Evolutionary conservation across 2,888 invertebrate species (phyloP).

Genomic region (Endotricha flammealis): DNA sequence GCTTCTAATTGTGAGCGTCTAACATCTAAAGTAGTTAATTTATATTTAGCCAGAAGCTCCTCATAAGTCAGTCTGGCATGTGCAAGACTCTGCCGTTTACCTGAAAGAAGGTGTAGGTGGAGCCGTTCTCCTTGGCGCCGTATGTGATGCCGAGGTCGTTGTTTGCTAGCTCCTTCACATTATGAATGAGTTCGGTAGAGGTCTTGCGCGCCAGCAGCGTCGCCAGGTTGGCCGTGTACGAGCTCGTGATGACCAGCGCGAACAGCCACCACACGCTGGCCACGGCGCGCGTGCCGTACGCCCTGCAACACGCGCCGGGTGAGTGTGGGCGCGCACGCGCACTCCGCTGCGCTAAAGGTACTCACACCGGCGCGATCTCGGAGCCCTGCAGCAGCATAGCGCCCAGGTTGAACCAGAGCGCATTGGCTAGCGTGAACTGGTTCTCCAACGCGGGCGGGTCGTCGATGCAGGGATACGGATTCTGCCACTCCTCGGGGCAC

Average conservation of each 20-base stretch:
- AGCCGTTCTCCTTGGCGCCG: constrained; percentile 90
- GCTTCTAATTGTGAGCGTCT: too few species aligned
- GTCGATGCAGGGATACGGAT: constrained; percentile 90
- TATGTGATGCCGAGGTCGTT: constrained; percentile 88
- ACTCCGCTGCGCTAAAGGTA: constrained; percentile 90
- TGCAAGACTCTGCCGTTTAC: too few species aligned
- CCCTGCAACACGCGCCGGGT: constrained; percentile 91
- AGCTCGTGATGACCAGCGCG: constrained; percentile 89
- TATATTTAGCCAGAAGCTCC: too few species aligned
- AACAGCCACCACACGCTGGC: constrained; percentile 94
- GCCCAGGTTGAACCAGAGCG: constrained; percentile 93
- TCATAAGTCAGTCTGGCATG: too few species aligned
- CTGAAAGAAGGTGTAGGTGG: constrained; percentile 92
- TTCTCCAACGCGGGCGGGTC: constrained; percentile 90
- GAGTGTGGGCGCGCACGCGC: constrained; percentile 90
- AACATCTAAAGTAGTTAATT: too few species aligned
- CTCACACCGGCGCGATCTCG: constrained; percentile 92
- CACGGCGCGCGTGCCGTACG: constrained; percentile 90
- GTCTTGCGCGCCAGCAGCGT: constrained; percentile 91
- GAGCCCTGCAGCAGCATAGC: constrained; percentile 92
- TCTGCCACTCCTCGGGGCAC: constrained; percentile 93
- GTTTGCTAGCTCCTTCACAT: constrained; percentile 89
- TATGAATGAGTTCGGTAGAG: constrained; percentile 81
- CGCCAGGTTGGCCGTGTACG: constrained; percentile 94
- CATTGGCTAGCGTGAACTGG: constrained; percentile 89